Evolutionary conservation across 2,888 invertebrate species (phyloP), one percentile per base, ranked within the genome.

Genomic region (Lottia gigantea): DNA sequence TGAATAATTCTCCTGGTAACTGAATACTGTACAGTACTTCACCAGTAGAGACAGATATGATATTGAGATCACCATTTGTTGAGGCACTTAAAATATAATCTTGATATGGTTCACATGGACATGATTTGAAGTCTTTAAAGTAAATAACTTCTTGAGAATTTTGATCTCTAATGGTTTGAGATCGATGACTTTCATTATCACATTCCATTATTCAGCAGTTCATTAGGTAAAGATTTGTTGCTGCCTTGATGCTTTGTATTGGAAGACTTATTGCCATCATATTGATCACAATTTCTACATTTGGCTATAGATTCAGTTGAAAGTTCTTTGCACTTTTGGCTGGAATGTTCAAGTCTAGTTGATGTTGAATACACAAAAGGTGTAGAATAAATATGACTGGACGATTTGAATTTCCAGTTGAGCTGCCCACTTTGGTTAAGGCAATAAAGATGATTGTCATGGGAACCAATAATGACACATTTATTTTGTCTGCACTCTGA

Each of bases 1-100:
- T 95, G 89, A 95, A 96, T 25, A 93, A 90, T 87, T 95, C 92
- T 11, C 91, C 92, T 0, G 91, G 91, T 62, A 95, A 87, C 45
- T 87, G 81, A 67, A 90, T 87, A 25, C 69, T 65, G 55, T 89
- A 85, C 61, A 91, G 64, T 55, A 91, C 78, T 25, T 83, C 76
- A 0, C 92, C 92, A 76, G 86, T 89, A 4, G 86, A 82, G 26
- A 90, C 83, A 81, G 92, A 89, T 23, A 94, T 83, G 23, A 94
- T 79, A 82, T 90, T 90, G 2, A 95, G 78, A 64, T 83, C 88
- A 1, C 95, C 95, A 76, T 91, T 89, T 61, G 92, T 93, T n/a
- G 92, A 91, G 31, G 91, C 91, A 7, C 91, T 90, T 70, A 92
- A 82, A 55, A 91, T 76, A 71, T 74, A 70, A 46, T 71, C 55